These are phyloP conservation scores for Solea solea DNA, from an alignment of 2,113 vertebrate species.

Conservation along the genomic window DNA sequence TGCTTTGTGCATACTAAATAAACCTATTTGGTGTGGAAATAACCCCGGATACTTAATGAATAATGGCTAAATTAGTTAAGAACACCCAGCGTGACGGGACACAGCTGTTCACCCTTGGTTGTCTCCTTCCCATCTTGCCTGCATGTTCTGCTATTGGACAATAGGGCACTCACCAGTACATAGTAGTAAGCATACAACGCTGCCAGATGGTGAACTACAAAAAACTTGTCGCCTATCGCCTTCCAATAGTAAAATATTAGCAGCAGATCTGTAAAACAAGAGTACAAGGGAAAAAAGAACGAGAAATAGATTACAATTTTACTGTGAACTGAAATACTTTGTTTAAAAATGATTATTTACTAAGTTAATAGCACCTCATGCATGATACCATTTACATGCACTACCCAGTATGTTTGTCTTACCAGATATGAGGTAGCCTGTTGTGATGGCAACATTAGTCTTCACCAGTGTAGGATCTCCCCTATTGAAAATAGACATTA, in stretches of 20 bases:
- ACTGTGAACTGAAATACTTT: too few relatives aligned
- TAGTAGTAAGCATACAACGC: constrained; percentile 93
- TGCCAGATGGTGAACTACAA: constrained; percentile 93
- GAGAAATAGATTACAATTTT: too few relatives aligned
- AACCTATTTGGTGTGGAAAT: too few relatives aligned
- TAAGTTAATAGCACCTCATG: too few relatives aligned
- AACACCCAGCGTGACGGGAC: constrained; percentile 42
- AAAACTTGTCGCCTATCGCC: constrained; percentile 96
- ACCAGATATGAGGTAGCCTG: constrained; percentile 99
- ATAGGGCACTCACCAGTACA: constrained; percentile 94
- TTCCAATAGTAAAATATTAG: constrained; percentile 96
- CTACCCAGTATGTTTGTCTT: constrained; percentile 60
- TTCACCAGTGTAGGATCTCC: constrained; percentile 90
- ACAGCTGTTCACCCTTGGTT: constrained; percentile 78
- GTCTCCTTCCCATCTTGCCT: constrained; percentile 79
- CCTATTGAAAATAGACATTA: constrained; percentile 79
- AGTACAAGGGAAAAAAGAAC: constrained; percentile 37
- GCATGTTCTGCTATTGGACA: constrained; percentile 76
- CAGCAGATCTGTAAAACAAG: constrained; percentile 90
- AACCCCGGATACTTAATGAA: too few relatives aligned
- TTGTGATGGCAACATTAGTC: constrained; percentile 92
- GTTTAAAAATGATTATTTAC: too few relatives aligned
- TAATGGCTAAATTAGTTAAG: background rate
- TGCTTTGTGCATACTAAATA: background rate
- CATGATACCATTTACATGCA: too few relatives aligned